Conservation (phyloP, 37 sponge, comb jelly and placozoan genomes). For the Mnemiopsis leidyi region DNA sequence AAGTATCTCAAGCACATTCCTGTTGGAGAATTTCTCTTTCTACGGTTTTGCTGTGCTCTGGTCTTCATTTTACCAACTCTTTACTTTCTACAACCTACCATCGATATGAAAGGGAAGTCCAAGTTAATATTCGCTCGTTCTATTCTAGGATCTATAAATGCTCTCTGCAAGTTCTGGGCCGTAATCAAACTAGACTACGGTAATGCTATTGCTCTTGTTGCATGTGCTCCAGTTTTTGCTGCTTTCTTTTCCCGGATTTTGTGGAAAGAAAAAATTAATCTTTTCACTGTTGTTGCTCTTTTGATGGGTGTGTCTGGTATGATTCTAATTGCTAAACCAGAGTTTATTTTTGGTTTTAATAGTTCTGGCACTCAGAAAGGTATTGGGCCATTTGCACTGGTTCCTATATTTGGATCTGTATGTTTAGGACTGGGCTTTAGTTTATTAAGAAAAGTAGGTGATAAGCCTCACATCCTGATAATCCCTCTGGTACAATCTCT, state of each 20-base stretch:
- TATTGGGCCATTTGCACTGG: not conserved
- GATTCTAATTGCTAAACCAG: not conserved
- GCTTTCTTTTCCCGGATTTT: constrained; percentile 30
- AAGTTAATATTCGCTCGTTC: not conserved
- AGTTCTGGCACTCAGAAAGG: not conserved
- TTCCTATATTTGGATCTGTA: not conserved
- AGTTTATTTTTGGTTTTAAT: constrained; percentile 35
- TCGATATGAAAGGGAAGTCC: not conserved
- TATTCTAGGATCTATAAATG: not conserved
- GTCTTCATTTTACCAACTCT: not conserved
- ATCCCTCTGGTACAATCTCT: not conserved
- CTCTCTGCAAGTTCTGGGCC: not conserved
- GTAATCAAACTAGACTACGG: not conserved
- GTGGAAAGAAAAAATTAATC: constrained; percentile 28
- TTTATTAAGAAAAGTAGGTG: not conserved
- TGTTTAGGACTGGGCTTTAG: not conserved
- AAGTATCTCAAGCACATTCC: constrained; percentile 13
- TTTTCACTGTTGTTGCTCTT: constrained; percentile 31
- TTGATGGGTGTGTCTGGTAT: not conserved
- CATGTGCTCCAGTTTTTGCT: constrained; percentile 20
- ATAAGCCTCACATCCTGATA: not conserved
- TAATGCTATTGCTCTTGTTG: not conserved
- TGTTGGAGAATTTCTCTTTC: not conserved
- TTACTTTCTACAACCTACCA: not conserved
- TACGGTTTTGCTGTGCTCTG: not conserved